Evolutionary conservation across 1,140 invertebrate genomes (phyloP).

Genomic region (Chymomyza costata): DNA sequence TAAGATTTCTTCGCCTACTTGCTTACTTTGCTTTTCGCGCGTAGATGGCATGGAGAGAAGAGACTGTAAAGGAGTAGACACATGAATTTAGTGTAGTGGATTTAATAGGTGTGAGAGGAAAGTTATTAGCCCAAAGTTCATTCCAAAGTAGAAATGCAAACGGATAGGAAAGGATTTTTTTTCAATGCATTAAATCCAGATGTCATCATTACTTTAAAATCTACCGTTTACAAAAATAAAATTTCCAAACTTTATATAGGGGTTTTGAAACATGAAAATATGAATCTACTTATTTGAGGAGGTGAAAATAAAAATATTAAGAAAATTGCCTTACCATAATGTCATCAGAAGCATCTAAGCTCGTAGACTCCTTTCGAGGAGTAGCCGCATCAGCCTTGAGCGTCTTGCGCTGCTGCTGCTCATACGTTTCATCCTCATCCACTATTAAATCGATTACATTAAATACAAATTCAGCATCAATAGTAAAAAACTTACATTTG

Average conservation of each 20-base stretch:
- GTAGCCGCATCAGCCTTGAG: conserved; percentile 26
- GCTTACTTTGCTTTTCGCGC: conserved; percentile 95
- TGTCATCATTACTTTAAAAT: too few species aligned
- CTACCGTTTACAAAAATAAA: too few species aligned
- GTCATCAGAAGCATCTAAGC: conserved; percentile 78
- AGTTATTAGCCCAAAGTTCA: too few species aligned
- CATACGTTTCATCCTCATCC: conserved; percentile 22
- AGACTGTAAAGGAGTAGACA: conserved; percentile 78
- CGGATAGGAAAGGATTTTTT: too few species aligned
- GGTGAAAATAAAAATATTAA: too few species aligned
- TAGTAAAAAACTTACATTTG: conserved; percentile 72
- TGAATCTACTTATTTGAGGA: too few species aligned
- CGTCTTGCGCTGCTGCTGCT: conserved; percentile 33
- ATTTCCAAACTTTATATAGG: too few species aligned
- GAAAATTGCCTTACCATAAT: conserved; percentile 78
- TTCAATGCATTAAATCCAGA: too few species aligned
- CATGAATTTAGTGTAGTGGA: too few species aligned
- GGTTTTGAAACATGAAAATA: not conserved
- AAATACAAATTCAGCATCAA: not conserved
- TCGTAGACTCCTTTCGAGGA: conserved; percentile 75
- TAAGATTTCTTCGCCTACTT: conserved; percentile 96
- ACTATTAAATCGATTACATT: conserved; percentile 21
- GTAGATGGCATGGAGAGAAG: conserved; percentile 94
- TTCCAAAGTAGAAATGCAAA: too few species aligned
- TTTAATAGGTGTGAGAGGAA: not conserved